Evolutionary conservation across 2,797 vertebrate species (phyloP).

Genomic region (Hoplostethus atlanticus): DNA sequence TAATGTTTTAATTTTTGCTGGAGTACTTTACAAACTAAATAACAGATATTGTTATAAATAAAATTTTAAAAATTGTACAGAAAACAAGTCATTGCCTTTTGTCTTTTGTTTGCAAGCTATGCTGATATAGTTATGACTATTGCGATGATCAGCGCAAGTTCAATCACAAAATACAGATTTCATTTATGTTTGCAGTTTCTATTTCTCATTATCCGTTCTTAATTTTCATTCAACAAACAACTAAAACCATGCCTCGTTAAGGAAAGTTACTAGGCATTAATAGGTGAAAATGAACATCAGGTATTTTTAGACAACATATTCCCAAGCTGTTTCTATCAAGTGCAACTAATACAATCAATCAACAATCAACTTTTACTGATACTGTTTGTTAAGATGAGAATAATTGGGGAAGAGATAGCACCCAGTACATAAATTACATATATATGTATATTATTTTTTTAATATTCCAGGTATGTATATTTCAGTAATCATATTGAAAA

Average conservation of each 20-base stretch:
- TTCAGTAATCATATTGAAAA: too few species aligned
- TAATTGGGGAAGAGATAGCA: neutral
- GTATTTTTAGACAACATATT: neutral
- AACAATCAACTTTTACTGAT: neutral
- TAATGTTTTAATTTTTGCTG: slow-evolving; percentile 94
- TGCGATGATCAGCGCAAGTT: neutral
- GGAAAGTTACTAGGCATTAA: neutral
- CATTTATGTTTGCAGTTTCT: neutral
- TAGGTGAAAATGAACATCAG: neutral
- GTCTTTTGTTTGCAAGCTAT: slow-evolving; percentile 20
- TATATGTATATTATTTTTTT: too few species aligned
- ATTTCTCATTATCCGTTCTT: neutral
- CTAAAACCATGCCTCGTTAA: neutral
- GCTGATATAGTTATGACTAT: neutral
- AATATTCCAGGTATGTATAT: neutral
- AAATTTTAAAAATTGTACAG: slow-evolving; percentile 89
- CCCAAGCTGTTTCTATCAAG: neutral
- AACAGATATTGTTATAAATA: slow-evolving; percentile 99
- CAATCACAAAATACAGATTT: neutral
- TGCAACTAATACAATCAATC: neutral
- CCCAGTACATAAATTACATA: too few species aligned
- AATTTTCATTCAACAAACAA: neutral
- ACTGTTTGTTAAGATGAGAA: neutral
- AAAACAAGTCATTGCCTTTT: slow-evolving; percentile 48
- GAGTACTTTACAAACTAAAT: slow-evolving; percentile 97